Conservation (phyloP, 2,797 vertebrate genomes). For the Todus mexicanus region DNA sequence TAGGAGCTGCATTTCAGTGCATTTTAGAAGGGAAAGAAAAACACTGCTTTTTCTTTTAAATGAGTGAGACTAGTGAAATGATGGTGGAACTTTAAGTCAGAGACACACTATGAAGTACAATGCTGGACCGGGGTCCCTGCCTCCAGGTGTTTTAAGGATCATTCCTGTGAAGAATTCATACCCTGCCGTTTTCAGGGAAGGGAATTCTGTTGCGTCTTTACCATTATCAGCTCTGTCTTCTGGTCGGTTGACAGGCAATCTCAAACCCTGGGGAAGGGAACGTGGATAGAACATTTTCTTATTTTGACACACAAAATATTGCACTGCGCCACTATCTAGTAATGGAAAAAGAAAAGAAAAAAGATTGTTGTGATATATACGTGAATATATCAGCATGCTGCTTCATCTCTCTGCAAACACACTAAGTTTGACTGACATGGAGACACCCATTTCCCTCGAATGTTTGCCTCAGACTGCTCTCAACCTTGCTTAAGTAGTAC, state of each 20-base stretch:
- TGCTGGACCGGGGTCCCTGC: not conserved
- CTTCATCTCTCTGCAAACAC: conserved; percentile 28
- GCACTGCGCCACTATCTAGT: not conserved
- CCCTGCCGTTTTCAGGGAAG: not conserved
- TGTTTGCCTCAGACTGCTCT: conserved; percentile 48
- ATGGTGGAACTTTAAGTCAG: not conserved
- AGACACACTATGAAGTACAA: not conserved
- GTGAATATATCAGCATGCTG: conserved; percentile 2
- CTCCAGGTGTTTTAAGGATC: not conserved
- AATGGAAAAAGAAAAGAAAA: not conserved
- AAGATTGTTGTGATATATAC: not conserved
- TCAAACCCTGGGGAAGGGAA: not conserved
- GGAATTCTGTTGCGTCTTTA: not conserved
- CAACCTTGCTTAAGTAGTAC: conserved; percentile 12
- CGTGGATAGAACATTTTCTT: conserved; percentile 10
- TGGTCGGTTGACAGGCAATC: not conserved
- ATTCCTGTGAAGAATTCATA: not conserved
- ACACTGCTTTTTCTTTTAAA: not conserved
- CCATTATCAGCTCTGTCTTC: conserved; percentile 1
- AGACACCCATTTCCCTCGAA: conserved; percentile 30
- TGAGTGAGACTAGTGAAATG: not conserved
- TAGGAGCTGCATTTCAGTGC: not conserved
- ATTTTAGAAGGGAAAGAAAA: not conserved
- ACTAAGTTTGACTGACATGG: conserved; percentile 32
- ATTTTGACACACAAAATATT: conserved; percentile 37